Percentiles rank a stretch among this genome's conserved stretches.
Evolutionary conservation across 2,888 invertebrate genomes (phyloP).

Genomic region (Brachypalpus laphriformis): DNA sequence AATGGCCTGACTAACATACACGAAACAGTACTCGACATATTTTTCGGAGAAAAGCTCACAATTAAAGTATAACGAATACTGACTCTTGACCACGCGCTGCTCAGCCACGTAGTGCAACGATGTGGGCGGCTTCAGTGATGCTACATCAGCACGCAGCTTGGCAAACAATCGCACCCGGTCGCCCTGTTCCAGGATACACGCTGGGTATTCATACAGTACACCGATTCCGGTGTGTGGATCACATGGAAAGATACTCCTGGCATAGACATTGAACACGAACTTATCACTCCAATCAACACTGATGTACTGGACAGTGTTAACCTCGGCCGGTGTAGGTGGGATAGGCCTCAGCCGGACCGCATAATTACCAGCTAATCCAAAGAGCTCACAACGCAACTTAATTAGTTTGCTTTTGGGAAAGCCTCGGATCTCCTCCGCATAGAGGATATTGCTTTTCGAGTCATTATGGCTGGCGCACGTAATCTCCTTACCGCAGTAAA

Average conservation of each 20-base stretch:
- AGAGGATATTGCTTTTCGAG: slow-evolving; percentile 86
- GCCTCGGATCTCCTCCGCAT: slow-evolving; percentile 90
- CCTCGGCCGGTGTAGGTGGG: slow-evolving; percentile 85
- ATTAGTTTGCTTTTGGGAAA: slow-evolving; percentile 88
- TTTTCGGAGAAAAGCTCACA: slow-evolving; percentile 92
- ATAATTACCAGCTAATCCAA: slow-evolving; percentile 92
- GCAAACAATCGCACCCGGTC: slow-evolving; percentile 92
- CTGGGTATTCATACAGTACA: slow-evolving; percentile 92
- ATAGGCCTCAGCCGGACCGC: slow-evolving; percentile 89
- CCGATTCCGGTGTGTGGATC: slow-evolving; percentile 89
- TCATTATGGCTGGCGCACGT: slow-evolving; percentile 86
- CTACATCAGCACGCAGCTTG: slow-evolving; percentile 87
- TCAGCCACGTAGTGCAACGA: slow-evolving; percentile 86
- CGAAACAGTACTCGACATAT: slow-evolving; percentile 94
- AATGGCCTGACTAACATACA: slow-evolving; percentile 93
- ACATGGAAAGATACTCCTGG: slow-evolving; percentile 92
- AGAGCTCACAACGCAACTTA: slow-evolving; percentile 89
- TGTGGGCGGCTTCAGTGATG: slow-evolving; percentile 87
- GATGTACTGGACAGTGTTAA: slow-evolving; percentile 81
- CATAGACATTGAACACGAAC: slow-evolving; percentile 93
- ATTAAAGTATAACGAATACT: slow-evolving; percentile 90
- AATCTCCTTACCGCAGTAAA: slow-evolving; percentile 91
- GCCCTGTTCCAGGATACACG: slow-evolving; percentile 90
- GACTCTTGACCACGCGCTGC: slow-evolving; percentile 87
- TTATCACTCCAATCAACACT: slow-evolving; percentile 92